phyloP scores from a whole-genome alignment of 2,113 vertebrate genomes.

The Rhabdornis inornatus region DNA sequence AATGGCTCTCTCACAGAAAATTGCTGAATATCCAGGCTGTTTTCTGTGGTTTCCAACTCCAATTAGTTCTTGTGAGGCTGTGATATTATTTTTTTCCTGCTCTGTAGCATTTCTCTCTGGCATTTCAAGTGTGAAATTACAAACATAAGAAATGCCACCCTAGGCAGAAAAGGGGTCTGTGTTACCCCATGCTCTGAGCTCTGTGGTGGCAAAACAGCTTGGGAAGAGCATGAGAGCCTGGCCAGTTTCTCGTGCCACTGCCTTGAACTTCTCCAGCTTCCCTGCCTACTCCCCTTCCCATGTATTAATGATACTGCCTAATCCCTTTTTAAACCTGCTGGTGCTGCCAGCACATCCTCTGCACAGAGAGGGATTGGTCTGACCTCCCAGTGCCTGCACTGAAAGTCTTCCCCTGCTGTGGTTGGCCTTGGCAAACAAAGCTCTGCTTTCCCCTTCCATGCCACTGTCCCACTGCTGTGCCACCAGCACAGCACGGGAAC shows the following conservation, averaged over 20 bases:
- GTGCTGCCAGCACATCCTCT: neutral
- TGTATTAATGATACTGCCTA: neutral
- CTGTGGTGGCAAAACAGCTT: neutral
- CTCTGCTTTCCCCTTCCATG: neutral
- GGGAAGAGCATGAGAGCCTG: fast-evolving
- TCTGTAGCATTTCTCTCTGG: neutral
- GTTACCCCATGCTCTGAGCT: neutral
- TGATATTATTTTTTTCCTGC: neutral
- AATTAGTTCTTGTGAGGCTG: neutral
- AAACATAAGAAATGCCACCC: neutral
- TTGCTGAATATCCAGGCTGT: neutral
- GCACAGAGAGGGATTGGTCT: neutral
- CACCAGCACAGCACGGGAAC: neutral
- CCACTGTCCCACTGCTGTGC: fast-evolving
- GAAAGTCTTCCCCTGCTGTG: neutral
- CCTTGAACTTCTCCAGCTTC: neutral
- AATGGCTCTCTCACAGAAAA: neutral
- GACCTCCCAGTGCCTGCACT: neutral
- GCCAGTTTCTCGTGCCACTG: neutral
- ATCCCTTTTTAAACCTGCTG: neutral
- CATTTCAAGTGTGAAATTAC: neutral
- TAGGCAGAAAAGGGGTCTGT: neutral
- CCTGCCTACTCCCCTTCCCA: neutral
- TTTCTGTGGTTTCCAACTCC: neutral
- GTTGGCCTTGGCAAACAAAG: fast-evolving